Conservation (phyloP, 2,888 invertebrate genomes). For the Osedax frankpressi region DNA sequence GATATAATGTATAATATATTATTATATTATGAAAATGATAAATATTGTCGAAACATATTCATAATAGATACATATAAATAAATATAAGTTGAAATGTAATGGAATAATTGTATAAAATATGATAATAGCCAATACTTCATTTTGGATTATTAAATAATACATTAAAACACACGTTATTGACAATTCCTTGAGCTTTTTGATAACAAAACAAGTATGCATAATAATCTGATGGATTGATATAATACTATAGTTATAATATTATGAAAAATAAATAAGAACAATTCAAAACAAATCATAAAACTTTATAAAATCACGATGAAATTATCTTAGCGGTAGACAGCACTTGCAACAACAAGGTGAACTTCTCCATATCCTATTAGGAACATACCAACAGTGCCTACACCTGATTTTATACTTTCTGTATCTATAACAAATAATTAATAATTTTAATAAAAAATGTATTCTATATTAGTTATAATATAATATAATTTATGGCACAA, state of each 20-base stretch:
- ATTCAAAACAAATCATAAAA: background rate
- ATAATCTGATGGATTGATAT: too few species aligned
- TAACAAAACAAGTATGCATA: background rate
- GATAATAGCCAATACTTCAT: too few species aligned
- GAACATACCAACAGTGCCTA: background rate
- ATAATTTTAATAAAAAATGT: background rate
- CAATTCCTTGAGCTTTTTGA: too few species aligned
- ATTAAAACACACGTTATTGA: too few species aligned
- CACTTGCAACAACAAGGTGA: background rate
- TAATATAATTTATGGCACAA: background rate
- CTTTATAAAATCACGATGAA: background rate
- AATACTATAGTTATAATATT: background rate
- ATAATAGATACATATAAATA: too few species aligned
- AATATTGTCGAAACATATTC: too few species aligned
- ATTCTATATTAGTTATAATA: background rate
- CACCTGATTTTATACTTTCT: background rate
- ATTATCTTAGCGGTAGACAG: background rate
- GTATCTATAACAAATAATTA: background rate
- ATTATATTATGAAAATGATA: too few species aligned
- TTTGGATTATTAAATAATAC: too few species aligned
- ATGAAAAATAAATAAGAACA: background rate
- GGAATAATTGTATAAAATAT: too few species aligned
- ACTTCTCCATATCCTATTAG: background rate
- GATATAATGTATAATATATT: too few species aligned
- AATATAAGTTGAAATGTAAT: too few species aligned